A percentile compares a stretch with the other conserved stretches of the same genome.
Conservation (phyloP, 2,888 invertebrate species). For the Halictus quadricinctus region DNA sequence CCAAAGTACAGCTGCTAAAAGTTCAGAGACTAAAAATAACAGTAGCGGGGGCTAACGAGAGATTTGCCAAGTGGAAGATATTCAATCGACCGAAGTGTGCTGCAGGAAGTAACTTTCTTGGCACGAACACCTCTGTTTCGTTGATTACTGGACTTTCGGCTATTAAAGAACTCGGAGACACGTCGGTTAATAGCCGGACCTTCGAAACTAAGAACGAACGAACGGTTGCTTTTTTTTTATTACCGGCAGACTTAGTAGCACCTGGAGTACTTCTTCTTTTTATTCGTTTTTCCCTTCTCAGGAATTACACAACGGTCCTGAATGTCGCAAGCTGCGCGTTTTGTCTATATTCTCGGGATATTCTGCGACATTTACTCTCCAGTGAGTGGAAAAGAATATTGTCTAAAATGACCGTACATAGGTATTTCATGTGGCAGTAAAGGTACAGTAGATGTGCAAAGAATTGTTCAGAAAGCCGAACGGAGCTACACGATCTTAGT, state of each 20-base stretch:
- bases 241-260: constrained; percentile 52
- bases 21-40: constrained; percentile 24
- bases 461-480: too few relatives aligned
- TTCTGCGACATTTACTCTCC: not conserved
- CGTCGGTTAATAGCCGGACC: constrained; percentile 66
- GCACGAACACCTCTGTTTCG: constrained; percentile 51
- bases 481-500: too few relatives aligned
- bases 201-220: constrained; percentile 60
- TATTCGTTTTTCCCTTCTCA: constrained; percentile 41
- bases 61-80: constrained; percentile 34
- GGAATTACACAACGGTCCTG: constrained; percentile 45
- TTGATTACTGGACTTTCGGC: constrained; percentile 55
- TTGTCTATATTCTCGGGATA: not conserved
- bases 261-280: constrained; percentile 44
- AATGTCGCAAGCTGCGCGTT: constrained; percentile 39
- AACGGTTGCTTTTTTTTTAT: constrained; percentile 63
- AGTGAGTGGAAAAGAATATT: not conserved
- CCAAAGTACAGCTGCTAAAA: constrained; percentile 21
- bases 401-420: not conserved
- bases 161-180: constrained; percentile 58
- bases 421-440: not conserved
- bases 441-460: too few relatives aligned
- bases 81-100: constrained; percentile 54
- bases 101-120: constrained; percentile 47
- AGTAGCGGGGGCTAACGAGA: constrained; percentile 23